phyloP scores from a whole-genome alignment of 2,888 invertebrate genomes.

The Lepidocyrtoides sp. region DNA sequence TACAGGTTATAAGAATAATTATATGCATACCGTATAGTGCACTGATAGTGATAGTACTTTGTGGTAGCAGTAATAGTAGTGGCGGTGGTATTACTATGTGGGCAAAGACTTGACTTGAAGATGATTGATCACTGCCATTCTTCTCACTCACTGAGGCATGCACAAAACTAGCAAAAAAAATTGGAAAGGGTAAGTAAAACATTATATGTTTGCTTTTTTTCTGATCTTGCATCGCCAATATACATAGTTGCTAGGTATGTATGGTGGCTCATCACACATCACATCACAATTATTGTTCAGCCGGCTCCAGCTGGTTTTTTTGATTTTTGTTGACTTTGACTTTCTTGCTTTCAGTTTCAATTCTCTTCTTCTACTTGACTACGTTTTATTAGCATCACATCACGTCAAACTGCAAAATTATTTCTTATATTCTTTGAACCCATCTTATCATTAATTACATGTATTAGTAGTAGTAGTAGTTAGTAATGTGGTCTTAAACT shows the following conservation, averaged over 20 bases:
- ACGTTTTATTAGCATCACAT: conserved; percentile 10
- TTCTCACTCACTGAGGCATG: conserved; percentile 31
- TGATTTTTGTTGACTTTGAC: background rate
- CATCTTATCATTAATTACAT: too few relatives aligned
- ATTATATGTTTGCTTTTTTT: too few relatives aligned
- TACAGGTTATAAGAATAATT: background rate
- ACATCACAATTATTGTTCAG: background rate
- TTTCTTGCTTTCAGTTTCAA: conserved; percentile 14
- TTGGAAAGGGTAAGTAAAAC: too few relatives aligned
- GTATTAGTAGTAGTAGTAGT: too few relatives aligned
- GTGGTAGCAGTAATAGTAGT: background rate
- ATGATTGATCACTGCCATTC: conserved; percentile 73
- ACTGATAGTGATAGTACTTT: background rate
- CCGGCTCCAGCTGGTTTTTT: conserved; percentile 47
- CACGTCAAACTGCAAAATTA: background rate
- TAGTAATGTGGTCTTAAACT: too few relatives aligned
- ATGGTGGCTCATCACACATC: background rate
- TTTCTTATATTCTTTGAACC: background rate
- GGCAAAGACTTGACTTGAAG: conserved; percentile 52
- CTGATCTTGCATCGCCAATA: background rate
- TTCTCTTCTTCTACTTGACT: conserved; percentile 1
- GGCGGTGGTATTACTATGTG: background rate
- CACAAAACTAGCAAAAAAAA: background rate
- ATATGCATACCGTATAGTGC: background rate
- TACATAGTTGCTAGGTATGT: background rate